Evolutionary conservation across 2,113 vertebrate species (phyloP), one percentile per base, ranked within the genome.

Genomic region (Cryptotis parvus): DNA sequence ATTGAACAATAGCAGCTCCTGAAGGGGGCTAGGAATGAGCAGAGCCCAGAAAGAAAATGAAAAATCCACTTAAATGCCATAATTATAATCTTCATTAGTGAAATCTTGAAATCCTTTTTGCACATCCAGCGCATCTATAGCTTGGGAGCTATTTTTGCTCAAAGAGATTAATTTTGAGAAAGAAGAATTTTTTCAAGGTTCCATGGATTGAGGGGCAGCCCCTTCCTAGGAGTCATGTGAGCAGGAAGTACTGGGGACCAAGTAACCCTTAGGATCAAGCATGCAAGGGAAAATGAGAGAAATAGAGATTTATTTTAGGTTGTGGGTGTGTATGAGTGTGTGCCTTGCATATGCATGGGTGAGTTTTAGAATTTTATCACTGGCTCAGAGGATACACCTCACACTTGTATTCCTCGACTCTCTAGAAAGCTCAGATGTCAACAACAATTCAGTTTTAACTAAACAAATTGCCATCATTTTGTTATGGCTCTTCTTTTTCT

Each of bases 31-130:
- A n/a, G 37, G 88, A 86, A 94, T 92, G 12, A 73, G 94, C 74
- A 43, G 22, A 74, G 74, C 87, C 85, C 0, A 81, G 68, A 87
- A 96, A 33, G 87, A 84, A 82, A 84, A 92, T 84, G 90, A 95
- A 96, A 94, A 82, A 91, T 33, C 18, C 0, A 72, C 94, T 95
- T 92, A 63, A 85, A 89, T 92, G 95, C 95, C 96, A 96, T 93
- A 92, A 97, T 76, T 90, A 95, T 49, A 87, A 92, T 79, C 65
- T 93, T 91, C 80, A 94, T 95, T 85, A 90, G 91, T 43, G 92
- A 94, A 6, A 20, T 29, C 90, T 80, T 84, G 70, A 92, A 92
- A 72, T 80, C 68, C 22, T 24, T 70, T 87, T 68, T n/a, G 72
- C 73, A 85, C 3, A 66, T 49, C 29, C 27, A 72, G 70, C 66